These are phyloP conservation scores for Cossypha heuglini DNA, from an alignment of 2,797 vertebrate species.

Conservation along the genomic window DNA sequence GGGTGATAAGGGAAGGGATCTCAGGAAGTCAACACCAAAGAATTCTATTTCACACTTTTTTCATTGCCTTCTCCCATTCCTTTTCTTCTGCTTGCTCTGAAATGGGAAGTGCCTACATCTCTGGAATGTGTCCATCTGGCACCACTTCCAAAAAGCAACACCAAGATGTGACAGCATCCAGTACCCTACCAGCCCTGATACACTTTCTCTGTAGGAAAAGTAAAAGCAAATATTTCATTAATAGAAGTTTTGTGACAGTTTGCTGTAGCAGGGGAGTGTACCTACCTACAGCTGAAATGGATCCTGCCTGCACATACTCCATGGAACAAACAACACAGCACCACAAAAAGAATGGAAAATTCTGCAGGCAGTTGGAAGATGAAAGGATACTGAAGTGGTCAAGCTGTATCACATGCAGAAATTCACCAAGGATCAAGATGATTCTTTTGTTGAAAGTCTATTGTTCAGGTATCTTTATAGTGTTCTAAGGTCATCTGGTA, in stretches of 20 bases:
- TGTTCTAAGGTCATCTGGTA: neutral
- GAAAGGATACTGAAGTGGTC: neutral
- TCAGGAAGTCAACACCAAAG: neutral
- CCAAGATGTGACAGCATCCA: neutral
- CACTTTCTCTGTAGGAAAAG: neutral
- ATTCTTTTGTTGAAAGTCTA: neutral
- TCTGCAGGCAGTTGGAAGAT: neutral
- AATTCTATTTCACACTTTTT: neutral
- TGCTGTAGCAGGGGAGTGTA: neutral
- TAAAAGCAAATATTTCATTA: neutral
- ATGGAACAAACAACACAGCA: neutral
- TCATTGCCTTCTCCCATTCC: neutral
- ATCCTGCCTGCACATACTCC: neutral
- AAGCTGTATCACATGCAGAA: neutral
- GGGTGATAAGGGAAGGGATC: neutral
- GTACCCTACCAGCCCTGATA: neutral
- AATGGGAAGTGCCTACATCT: neutral
- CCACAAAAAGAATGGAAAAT: neutral
- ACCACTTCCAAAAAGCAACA: neutral
- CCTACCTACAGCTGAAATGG: neutral
- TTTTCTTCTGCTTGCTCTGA: neutral
- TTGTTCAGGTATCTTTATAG: neutral
- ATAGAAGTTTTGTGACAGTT: neutral
- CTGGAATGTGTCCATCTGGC: neutral
- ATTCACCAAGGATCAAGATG: neutral